A percentile compares a stretch with the other conserved stretches of the same genome.
Conservation (phyloP, 2,797 vertebrate genomes). For the Crypturellus tataupa region DNA sequence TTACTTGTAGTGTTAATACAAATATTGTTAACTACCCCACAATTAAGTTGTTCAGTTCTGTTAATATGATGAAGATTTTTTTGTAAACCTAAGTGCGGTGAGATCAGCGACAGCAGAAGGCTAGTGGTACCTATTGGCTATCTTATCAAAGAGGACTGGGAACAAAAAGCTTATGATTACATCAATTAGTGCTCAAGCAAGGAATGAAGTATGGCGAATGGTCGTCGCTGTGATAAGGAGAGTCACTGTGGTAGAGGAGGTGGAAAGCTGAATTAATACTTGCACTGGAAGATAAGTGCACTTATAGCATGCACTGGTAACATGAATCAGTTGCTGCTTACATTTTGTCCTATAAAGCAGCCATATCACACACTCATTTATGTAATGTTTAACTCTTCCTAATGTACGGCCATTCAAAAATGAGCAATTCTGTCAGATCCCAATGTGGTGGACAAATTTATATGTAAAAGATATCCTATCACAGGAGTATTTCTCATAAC, state of each 20-base stretch:
- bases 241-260: neutral
- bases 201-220: neutral
- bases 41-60: neutral
- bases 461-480: slow-evolving; percentile 30
- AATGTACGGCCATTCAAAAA: slow-evolving; percentile 36
- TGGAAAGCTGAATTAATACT: neutral
- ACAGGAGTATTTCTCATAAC: slow-evolving; percentile 33
- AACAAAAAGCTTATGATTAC: neutral
- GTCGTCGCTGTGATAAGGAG: neutral
- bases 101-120: neutral
- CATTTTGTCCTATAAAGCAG: neutral
- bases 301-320: neutral
- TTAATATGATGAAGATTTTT: neutral
- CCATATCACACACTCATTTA: neutral
- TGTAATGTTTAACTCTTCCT: neutral
- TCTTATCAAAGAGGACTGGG: neutral
- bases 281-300: neutral
- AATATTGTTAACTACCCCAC: neutral
- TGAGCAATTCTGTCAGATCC: slow-evolving; percentile 60
- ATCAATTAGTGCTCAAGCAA: neutral
- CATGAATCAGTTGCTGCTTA: neutral
- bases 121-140: neutral
- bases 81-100: neutral
- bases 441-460: slow-evolving; percentile 28
- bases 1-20: neutral